These are phyloP conservation scores for Coptodon rendalli DNA, from an alignment of 2,113 vertebrate species.

Conservation along the genomic window DNA sequence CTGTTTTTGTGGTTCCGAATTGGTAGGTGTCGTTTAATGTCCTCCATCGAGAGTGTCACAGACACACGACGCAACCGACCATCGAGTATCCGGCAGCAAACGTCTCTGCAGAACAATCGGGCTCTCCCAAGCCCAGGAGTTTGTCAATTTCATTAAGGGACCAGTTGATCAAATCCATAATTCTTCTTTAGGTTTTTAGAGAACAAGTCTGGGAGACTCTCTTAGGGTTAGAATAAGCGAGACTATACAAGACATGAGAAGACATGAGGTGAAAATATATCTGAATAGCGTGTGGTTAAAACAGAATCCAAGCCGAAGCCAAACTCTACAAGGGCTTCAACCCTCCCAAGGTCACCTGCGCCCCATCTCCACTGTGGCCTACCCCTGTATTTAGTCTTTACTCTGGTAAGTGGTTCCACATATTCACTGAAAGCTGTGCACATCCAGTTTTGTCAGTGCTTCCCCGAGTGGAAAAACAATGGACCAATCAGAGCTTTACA, in stretches of 20 bases:
- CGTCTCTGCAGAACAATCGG: rapidly evolving
- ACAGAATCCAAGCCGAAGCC: neutral
- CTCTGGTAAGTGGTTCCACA: neutral
- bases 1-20: rapidly evolving
- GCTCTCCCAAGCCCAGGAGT: neutral
- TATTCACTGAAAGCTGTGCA: neutral
- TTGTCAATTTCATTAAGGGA: neutral
- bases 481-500: neutral
- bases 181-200: neutral
- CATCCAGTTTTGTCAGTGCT: neutral
- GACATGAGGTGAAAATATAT: neutral
- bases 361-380: rapidly evolving
- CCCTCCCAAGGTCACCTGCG: rapidly evolving
- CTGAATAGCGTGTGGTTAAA: too few relatives aligned
- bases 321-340: neutral
- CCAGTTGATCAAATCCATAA: neutral
- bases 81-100: neutral
- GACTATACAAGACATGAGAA: neutral
- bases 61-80: neutral
- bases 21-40: neutral
- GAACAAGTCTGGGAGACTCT: neutral
- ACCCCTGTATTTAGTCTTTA: neutral
- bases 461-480: neutral
- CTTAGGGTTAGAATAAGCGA: neutral
- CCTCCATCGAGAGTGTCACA: neutral